Percentiles rank a stretch among this genome's conserved stretches.
Evolutionary conservation across 2,888 invertebrate genomes (phyloP).

Genomic region (Monopis laevigella): DNA sequence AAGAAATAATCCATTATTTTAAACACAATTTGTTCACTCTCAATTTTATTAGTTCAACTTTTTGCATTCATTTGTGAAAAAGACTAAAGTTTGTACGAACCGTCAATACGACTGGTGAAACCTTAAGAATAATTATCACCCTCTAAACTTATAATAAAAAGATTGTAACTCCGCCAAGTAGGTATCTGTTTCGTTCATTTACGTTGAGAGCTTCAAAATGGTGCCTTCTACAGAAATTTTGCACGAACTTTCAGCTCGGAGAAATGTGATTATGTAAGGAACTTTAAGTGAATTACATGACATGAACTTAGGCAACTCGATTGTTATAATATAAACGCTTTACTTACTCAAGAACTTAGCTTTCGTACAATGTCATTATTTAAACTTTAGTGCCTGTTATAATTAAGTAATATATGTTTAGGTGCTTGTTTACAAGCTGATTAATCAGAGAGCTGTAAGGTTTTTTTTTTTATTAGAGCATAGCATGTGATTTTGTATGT

Average conservation of each 20-base stretch:
- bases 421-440: too few relatives aligned
- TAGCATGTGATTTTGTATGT: too few relatives aligned
- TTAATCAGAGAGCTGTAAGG: too few relatives aligned
- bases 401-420: too few relatives aligned
- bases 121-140: conserved; percentile 9
- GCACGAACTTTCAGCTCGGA: conserved; percentile 33
- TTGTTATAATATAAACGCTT: conserved; percentile 52
- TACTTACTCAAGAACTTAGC: conserved; percentile 35
- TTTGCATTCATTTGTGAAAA: too few relatives aligned
- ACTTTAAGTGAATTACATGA: conserved; percentile 54
- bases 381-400: too few relatives aligned
- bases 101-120: not conserved
- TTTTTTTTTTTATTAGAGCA: too few relatives aligned
- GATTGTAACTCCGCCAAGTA: conserved; percentile 18
- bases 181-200: conserved; percentile 34
- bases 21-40: too few relatives aligned
- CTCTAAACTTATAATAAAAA: conserved; percentile 8
- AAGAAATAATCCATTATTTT: too few relatives aligned
- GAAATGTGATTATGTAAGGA: conserved; percentile 51
- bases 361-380: conserved; percentile 32
- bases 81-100: too few relatives aligned
- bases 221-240: conserved; percentile 11
- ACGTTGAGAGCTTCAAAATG: conserved; percentile 18
- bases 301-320: conserved; percentile 50
- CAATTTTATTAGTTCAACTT: too few relatives aligned